Evolutionary conservation across 2,797 vertebrate genomes (phyloP), one percentile per base, ranked within the genome.

Genomic region (Callimico goeldii): DNA sequence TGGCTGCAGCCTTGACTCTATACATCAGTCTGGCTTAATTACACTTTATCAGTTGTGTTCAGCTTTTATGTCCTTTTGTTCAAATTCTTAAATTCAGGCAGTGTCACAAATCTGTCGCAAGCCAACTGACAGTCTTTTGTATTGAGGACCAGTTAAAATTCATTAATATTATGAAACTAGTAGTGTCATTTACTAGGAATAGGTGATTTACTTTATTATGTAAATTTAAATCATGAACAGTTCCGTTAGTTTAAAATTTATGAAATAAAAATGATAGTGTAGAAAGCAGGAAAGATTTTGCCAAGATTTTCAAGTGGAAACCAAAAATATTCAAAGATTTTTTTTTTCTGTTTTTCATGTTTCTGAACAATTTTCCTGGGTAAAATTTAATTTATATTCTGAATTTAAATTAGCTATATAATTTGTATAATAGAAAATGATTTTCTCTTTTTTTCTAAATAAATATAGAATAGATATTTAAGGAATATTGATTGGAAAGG

Each of bases 361-460:
- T 87, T 96, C 73, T 91, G 24, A 93, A 94, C 72, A 36, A 22
- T 8, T 70, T 91, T 72, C 17, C 20, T 43, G 15, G 12, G 30
- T 85, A 93, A 90, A 82, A 67, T 82, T 17, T 88, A 55, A 90
- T 95, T 97, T 93, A 73, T 88, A 92, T 76, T 97, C 77, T 95
- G 30, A 86, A 96, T 93, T 95, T 96, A 95, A 88, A 92, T 90
- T 81, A 93, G 2, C 36, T 88, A 33, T 91, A 58, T 0, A 73
- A 52, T 97, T 92, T 97, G 50, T 55, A 36, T 92, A 67, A 64
- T 72, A 94, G 36, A 86, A 72, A 92, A 89, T 2, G 4, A 57
- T 87, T 96, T 95, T 67, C 26, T 19, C 26, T 41, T 22, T 46
- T 92, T 91, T 91, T 26, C 57, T 90, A 88, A 86, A 83, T 93